Conservation (phyloP, 1,140 invertebrate species). For the Hormaphis cornu region DNA sequence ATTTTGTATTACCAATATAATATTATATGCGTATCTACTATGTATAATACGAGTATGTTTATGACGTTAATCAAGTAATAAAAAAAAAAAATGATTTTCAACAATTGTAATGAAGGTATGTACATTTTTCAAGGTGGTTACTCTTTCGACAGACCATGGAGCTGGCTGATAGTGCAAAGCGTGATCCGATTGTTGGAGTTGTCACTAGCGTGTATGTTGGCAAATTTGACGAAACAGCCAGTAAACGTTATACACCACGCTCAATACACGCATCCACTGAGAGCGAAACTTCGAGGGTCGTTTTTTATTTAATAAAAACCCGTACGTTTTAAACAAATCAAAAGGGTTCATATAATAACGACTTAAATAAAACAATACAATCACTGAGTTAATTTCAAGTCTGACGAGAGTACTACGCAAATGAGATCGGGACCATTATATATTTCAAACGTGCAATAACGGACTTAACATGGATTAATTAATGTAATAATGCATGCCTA, state of each 20-base stretch:
- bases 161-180: slow-evolving; percentile 50
- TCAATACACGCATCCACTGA: slow-evolving; percentile 30
- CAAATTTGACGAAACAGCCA: slow-evolving; percentile 54
- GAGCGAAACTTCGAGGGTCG: slow-evolving; percentile 34
- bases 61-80: too few species aligned
- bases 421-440: slow-evolving; percentile 27
- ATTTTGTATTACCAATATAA: too few species aligned
- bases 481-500: background rate
- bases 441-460: slow-evolving; percentile 9
- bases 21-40: too few species aligned
- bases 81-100: background rate
- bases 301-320: slow-evolving; percentile 34
- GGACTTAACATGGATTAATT: background rate
- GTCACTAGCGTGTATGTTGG: slow-evolving; percentile 50
- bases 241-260: slow-evolving; percentile 42
- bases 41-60: too few species aligned
- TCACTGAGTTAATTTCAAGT: slow-evolving; percentile 29
- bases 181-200: slow-evolving; percentile 47
- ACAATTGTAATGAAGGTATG: background rate
- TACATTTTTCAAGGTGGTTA: slow-evolving; percentile 8
- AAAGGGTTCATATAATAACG: slow-evolving; percentile 2
- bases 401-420: slow-evolving; percentile 19
- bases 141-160: slow-evolving; percentile 40
- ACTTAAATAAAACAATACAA: slow-evolving; percentile 7
- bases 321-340: background rate